These are phyloP conservation scores for Psittacula derbiana DNA, from an alignment of 2,797 vertebrate species.

Conservation along the genomic window DNA sequence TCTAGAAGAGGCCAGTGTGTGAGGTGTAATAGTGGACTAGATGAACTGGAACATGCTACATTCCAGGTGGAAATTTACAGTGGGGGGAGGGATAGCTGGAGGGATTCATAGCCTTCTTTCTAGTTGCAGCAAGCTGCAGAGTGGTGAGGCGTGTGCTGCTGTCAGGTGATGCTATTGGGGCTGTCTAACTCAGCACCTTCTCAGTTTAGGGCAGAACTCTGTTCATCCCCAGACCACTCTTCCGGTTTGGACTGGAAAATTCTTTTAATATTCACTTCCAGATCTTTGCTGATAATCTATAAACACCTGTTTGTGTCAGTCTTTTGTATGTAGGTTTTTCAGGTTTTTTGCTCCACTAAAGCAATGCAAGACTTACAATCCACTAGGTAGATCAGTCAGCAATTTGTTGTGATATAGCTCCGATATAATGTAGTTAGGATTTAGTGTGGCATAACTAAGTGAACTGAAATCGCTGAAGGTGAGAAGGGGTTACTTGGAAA, in stretches of 20 bases:
- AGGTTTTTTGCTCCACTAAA: rapidly evolving
- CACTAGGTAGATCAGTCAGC: not conserved
- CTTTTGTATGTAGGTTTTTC: not conserved
- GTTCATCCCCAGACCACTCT: rapidly evolving
- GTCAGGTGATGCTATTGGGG: rapidly evolving
- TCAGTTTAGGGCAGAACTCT: not conserved
- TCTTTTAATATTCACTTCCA: not conserved
- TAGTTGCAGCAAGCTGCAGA: not conserved
- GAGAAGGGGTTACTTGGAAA: not conserved
- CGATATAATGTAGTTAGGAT: not conserved
- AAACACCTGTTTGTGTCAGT: not conserved
- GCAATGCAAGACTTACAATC: not conserved
- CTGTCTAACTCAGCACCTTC: not conserved
- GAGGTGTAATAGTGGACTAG: not conserved
- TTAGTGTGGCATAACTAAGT: not conserved
- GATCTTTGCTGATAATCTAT: not conserved
- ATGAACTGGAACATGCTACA: not conserved
- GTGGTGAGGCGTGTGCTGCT: not conserved
- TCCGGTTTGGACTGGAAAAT: not conserved
- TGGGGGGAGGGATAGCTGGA: not conserved
- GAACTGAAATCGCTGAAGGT: not conserved
- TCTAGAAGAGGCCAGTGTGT: not conserved
- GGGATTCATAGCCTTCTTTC: not conserved
- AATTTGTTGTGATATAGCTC: not conserved
- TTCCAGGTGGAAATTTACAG: not conserved